Percentiles rank a stretch among this genome's conserved stretches.
These are phyloP conservation scores for Lumbricus terrestris DNA, from an alignment of 2,888 invertebrate species.

Conservation along the genomic window DNA sequence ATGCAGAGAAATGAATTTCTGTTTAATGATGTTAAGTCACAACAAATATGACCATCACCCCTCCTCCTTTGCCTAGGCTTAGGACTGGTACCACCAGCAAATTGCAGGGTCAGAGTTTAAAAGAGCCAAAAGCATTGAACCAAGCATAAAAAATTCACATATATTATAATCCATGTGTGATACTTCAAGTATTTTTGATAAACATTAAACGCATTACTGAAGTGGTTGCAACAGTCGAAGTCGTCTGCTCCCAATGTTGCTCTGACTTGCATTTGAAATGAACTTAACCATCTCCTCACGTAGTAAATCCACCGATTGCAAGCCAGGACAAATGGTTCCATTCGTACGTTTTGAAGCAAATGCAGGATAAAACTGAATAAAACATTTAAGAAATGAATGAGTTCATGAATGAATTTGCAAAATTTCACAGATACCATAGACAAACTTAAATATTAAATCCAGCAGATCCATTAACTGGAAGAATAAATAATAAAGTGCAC, in stretches of 20 bases:
- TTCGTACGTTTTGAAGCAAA: slow-evolving; percentile 67
- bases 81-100: too few species aligned
- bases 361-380: slow-evolving; percentile 57
- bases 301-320: not conserved
- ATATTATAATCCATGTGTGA: too few species aligned
- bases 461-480: not conserved
- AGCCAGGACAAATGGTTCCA: slow-evolving; percentile 60
- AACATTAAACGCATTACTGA: not conserved
- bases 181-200: not conserved
- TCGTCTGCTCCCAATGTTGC: slow-evolving; percentile 7
- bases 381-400: not conserved
- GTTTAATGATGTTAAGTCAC: too few species aligned
- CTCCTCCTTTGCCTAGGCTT: too few species aligned
- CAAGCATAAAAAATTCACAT: too few species aligned
- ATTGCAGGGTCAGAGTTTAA: too few species aligned
- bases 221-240: not conserved
- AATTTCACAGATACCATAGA: not conserved
- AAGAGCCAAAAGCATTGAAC: too few species aligned
- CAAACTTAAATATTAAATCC: not conserved
- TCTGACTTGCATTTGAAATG: slow-evolving; percentile 4
- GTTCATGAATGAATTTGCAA: not conserved
- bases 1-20: too few species aligned
- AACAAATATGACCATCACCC: too few species aligned
- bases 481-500: not conserved
- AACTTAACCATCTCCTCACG: not conserved